Conservation (phyloP, 2,888 invertebrate species). For the Craniophora ligustri region DNA sequence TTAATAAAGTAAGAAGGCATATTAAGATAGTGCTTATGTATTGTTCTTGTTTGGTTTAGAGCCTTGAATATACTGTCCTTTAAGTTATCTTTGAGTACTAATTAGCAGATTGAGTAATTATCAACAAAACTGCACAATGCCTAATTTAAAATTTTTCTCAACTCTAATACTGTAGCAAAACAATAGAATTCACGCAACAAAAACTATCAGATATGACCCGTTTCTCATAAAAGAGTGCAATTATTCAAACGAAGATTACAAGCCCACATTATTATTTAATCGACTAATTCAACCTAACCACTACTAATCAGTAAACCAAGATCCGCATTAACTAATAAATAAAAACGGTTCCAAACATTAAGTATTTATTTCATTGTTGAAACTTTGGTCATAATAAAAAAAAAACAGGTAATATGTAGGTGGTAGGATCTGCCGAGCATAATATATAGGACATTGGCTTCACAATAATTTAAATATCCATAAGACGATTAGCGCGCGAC, state of each 20-base stretch:
- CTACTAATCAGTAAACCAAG: not conserved
- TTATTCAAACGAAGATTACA: constrained; percentile 8
- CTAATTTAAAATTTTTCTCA: not conserved
- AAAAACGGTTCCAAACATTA: not conserved
- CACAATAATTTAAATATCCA: no score
- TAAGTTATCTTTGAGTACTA: no score
- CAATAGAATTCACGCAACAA: constrained; percentile 26
- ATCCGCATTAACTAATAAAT: not conserved
- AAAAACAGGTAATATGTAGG: no score
- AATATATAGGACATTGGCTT: no score
- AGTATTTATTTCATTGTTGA: no score
- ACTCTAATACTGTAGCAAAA: constrained; percentile 2
- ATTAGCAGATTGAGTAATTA: no score
- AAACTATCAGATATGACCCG: constrained; percentile 27
- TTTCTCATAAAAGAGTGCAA: constrained; percentile 31
- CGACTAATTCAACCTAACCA: not conserved
- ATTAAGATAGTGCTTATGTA: not conserved
- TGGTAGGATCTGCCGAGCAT: no score
- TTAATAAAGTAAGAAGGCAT: not conserved
- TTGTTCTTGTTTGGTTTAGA: no score
- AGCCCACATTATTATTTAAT: constrained; percentile 1
- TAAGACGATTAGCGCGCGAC: no score
- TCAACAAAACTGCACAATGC: no score
- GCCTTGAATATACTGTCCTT: no score
- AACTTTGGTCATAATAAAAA: no score